These are phyloP conservation scores for Patiria miniata DNA, from an alignment of 35 echinoderm and acorn worm species.

Conservation along the genomic window DNA sequence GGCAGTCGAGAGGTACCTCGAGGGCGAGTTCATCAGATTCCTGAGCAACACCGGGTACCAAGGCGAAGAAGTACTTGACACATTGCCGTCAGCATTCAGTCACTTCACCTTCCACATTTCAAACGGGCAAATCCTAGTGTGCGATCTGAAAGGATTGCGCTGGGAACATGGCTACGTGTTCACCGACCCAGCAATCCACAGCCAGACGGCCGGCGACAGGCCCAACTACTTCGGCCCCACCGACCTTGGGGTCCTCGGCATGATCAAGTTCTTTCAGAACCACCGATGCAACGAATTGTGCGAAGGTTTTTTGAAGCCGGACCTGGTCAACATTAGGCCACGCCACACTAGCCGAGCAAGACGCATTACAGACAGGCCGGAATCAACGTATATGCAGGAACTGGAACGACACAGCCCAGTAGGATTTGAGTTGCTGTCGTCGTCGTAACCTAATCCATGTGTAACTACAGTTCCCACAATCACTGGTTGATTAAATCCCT, in stretches of 20 bases:
- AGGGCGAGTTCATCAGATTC: neutral
- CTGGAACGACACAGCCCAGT: too few relatives aligned
- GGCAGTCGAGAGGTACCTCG: neutral
- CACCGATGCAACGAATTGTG: neutral
- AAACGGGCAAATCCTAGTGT: neutral
- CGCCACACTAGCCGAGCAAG: too few relatives aligned
- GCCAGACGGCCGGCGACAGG: neutral
- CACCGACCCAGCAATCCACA: neutral
- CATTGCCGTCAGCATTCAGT: neutral
- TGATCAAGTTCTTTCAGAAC: slow-evolving; percentile 18
- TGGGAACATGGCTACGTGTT: neutral
- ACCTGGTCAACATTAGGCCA: neutral
- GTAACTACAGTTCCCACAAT: too few relatives aligned
- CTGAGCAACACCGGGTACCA: neutral
- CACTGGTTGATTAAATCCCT: too few relatives aligned
- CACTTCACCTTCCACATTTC: neutral
- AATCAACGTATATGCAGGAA: too few relatives aligned
- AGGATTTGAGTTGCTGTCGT: too few relatives aligned
- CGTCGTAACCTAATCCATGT: too few relatives aligned
- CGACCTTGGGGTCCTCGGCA: slow-evolving; percentile 2
- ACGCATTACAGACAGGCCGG: too few relatives aligned
- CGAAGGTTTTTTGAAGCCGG: neutral
- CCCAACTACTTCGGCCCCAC: neutral
- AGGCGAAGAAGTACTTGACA: neutral
- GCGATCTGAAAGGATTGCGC: neutral